A percentile compares a stretch with the other conserved stretches of the same genome.
Evolutionary conservation across 1,140 invertebrate genomes (phyloP).

Genomic region (Druon quercuslanigerum): DNA sequence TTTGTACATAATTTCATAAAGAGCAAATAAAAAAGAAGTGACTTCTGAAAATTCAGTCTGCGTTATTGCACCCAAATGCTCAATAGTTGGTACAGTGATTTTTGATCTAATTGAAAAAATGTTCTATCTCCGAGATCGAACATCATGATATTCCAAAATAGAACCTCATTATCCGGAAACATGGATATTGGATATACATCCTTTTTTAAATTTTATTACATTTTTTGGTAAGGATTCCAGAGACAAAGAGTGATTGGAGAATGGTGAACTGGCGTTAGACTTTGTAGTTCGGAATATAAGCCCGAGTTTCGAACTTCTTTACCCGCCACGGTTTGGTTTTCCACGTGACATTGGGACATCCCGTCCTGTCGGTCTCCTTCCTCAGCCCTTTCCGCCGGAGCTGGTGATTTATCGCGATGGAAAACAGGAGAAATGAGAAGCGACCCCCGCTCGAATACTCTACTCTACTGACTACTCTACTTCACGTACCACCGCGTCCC

Average conservation of each 20-base stretch:
- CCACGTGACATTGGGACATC: constrained; percentile 63
- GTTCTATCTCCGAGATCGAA: too few species aligned
- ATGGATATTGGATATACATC: too few species aligned
- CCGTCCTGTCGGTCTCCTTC: constrained; percentile 60
- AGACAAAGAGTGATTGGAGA: neutral
- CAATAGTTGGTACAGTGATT: too few species aligned
- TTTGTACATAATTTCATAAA: too few species aligned
- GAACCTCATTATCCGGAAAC: too few species aligned
- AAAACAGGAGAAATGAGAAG: constrained; percentile 74
- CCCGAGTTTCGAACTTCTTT: constrained; percentile 45
- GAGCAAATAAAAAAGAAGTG: too few species aligned
- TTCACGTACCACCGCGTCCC: constrained; percentile 51
- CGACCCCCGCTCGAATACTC: constrained; percentile 52
- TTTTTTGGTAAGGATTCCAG: too few species aligned
- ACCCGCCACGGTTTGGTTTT: constrained; percentile 60
- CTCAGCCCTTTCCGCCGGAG: constrained; percentile 64
- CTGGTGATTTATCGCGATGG: constrained; percentile 73
- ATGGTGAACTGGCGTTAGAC: constrained; percentile 40
- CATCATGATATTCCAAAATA: too few species aligned
- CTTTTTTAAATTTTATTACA: too few species aligned
- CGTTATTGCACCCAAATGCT: too few species aligned
- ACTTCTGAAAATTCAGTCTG: too few species aligned
- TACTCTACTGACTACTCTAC: neutral
- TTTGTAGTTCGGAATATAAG: neutral
- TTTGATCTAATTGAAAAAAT: too few species aligned